These are phyloP conservation scores for Pandemis cinnamomeana DNA, from an alignment of 2,888 invertebrate species.

Conservation along the genomic window DNA sequence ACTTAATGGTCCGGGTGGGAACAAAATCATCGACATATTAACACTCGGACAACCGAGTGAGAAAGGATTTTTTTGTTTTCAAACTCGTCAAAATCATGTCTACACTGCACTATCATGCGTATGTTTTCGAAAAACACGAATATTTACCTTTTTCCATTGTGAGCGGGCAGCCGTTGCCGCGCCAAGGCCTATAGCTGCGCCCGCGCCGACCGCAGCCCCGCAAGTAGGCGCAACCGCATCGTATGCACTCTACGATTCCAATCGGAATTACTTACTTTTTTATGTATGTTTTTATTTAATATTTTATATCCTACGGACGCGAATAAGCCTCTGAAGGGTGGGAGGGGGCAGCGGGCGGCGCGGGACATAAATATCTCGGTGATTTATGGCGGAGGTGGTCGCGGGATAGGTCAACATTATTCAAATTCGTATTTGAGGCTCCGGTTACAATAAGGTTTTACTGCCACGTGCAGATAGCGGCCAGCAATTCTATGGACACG, in stretches of 20 bases:
- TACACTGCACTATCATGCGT: not conserved
- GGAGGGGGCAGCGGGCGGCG: constrained; percentile 58
- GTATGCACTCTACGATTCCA: constrained; percentile 71
- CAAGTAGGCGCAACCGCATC: constrained; percentile 69
- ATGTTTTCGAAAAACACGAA: constrained; percentile 18
- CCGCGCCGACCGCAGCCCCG: constrained; percentile 67
- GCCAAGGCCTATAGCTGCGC: constrained; percentile 14
- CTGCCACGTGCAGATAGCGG: constrained; percentile 77
- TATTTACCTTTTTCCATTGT: constrained; percentile 57
- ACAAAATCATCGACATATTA: too few relatives aligned
- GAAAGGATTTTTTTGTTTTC: too few relatives aligned
- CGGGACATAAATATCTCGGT: constrained; percentile 84
- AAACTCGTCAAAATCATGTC: too few relatives aligned
- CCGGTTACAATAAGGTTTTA: constrained; percentile 84
- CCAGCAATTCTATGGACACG: constrained; percentile 56
- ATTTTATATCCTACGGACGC: constrained; percentile 78
- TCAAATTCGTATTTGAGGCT: constrained; percentile 84
- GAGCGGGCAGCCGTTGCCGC: constrained; percentile 35
- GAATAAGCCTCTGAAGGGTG: constrained; percentile 66
- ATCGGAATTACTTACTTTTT: constrained; percentile 80
- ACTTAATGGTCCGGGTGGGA: too few relatives aligned
- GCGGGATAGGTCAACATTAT: constrained; percentile 85
- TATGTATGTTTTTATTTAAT: constrained; percentile 83
- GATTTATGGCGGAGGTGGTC: constrained; percentile 83
- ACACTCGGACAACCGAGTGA: too few relatives aligned